Conservation (phyloP, 2,888 invertebrate genomes). For the Cantharis nigra region DNA sequence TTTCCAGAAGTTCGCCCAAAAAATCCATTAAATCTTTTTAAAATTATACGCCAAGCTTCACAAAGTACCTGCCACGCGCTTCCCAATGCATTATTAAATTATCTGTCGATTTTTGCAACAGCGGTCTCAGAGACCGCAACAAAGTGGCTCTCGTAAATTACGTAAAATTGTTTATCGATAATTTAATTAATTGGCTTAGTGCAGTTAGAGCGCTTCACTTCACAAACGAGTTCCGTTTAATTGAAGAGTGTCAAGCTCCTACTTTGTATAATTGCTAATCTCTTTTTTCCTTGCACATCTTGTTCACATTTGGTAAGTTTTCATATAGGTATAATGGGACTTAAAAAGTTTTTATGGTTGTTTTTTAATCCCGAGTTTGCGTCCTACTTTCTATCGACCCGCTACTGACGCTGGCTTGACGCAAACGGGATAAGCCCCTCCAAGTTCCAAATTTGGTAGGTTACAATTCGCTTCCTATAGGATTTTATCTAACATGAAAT, state of each 20-base stretch:
- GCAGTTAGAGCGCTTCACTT: neutral
- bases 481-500: constrained; percentile 11
- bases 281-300: neutral
- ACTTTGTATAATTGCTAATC: no score
- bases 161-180: neutral
- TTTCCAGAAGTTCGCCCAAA: neutral
- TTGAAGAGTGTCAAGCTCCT: neutral
- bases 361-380: constrained; percentile 4
- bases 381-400: constrained; percentile 20
- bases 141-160: no score
- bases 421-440: constrained; percentile 12
- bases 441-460: constrained; percentile 8
- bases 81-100: neutral
- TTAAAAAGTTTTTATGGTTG: neutral
- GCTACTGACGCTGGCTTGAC: constrained; percentile 16
- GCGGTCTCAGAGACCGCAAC: no score
- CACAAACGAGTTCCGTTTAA: neutral
- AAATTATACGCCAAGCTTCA: no score
- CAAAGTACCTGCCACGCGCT: neutral
- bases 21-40: neutral
- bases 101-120: neutral
- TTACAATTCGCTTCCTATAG: constrained; percentile 4
- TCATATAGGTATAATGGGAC: neutral
- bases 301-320: neutral
- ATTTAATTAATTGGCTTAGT: neutral